Conservation (phyloP, 2,113 vertebrate species). For the Microcebus ravelobensis region DNA sequence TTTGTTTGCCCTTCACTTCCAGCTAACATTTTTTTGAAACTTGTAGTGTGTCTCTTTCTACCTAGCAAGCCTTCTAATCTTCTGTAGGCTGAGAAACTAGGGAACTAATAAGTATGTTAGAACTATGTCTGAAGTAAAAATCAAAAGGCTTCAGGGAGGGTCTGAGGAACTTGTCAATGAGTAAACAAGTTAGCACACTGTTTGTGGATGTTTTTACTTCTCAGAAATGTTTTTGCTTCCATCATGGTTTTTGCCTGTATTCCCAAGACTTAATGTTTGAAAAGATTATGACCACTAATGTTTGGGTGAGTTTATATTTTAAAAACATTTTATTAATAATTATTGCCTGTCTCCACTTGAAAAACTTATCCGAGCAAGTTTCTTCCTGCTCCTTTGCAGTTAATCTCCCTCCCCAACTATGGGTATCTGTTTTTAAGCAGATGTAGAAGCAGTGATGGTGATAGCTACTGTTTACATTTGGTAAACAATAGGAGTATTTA, state of each 20-base stretch:
- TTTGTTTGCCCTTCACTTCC: background rate
- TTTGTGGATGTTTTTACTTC: background rate
- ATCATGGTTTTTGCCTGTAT: background rate
- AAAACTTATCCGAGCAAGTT: conserved; percentile 31
- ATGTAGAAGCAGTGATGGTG: background rate
- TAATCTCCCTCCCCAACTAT: background rate
- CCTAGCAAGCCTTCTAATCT: background rate
- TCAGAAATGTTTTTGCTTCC: conserved; percentile 13
- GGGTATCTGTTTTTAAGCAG: conserved; percentile 23
- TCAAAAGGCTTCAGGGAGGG: background rate
- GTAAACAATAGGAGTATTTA: conserved; percentile 9
- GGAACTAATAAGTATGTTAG: background rate
- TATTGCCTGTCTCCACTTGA: background rate
- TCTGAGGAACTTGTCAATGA: background rate
- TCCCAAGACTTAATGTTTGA: background rate
- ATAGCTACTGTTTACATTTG: background rate
- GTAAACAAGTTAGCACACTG: background rate
- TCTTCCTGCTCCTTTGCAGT: background rate
- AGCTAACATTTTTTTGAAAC: conserved; percentile 29
- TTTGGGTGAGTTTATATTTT: conserved; percentile 34
- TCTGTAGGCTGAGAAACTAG: background rate
- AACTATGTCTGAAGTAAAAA: background rate
- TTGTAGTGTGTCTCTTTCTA: background rate
- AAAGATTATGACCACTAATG: background rate
- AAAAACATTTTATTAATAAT: conserved; percentile 47